These are phyloP conservation scores for Phainopepla nitens DNA, from an alignment of 2,113 vertebrate genomes.

Conservation along the genomic window DNA sequence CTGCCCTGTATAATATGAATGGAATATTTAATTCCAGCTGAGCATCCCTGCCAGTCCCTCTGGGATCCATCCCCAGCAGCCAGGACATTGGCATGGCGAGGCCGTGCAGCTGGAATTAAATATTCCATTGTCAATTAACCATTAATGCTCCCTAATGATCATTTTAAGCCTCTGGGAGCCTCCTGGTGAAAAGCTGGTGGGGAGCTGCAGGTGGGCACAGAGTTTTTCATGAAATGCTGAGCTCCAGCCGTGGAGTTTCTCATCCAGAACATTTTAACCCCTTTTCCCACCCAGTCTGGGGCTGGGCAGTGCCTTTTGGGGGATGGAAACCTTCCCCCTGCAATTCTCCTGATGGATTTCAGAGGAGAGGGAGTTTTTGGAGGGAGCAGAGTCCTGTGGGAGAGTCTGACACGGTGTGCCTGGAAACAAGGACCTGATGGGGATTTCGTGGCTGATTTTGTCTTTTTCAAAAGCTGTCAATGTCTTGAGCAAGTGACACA, in stretches of 20 bases:
- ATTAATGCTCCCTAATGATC: background rate
- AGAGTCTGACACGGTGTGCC: background rate
- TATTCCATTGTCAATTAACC: conserved; percentile 15
- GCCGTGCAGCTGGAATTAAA: conserved; percentile 25
- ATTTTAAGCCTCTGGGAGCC: background rate
- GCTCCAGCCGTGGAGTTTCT: background rate
- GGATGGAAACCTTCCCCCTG: background rate
- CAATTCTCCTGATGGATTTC: background rate
- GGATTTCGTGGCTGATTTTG: background rate
- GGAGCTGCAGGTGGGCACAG: background rate
- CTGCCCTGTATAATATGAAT: no score
- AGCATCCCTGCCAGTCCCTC: background rate
- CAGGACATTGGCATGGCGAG: background rate
- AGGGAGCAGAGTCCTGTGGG: background rate
- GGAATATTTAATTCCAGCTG: no score
- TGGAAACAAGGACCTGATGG: background rate
- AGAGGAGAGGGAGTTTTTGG: background rate
- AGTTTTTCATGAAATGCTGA: background rate
- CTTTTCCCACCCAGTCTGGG: background rate
- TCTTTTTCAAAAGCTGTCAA: background rate
- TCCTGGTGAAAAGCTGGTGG: background rate
- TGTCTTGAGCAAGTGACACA: background rate
- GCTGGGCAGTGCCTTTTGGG: background rate
- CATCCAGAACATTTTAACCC: background rate
- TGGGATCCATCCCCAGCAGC: background rate